Percentiles rank a stretch among this genome's conserved stretches.
phyloP scores from a whole-genome alignment of 2,888 invertebrate genomes.

The Orthosia gothica region DNA sequence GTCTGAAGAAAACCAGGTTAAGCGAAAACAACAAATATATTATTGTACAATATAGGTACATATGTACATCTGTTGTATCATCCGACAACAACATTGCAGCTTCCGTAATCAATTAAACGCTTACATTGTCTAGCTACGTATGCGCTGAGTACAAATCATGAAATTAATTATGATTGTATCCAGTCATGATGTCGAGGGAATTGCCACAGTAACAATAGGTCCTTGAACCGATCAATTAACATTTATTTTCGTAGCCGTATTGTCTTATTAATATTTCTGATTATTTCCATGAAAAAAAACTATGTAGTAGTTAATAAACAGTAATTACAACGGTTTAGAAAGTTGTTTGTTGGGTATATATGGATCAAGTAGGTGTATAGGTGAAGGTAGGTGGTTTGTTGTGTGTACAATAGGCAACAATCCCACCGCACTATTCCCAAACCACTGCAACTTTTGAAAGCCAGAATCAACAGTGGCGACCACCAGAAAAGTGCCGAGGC shows the following conservation, averaged over 20 bases:
- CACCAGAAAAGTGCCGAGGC: too few species aligned
- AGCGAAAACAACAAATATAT: neutral
- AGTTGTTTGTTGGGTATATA: too few species aligned
- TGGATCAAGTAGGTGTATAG: too few species aligned
- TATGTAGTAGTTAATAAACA: neutral
- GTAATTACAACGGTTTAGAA: neutral
- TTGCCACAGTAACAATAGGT: conserved; percentile 22
- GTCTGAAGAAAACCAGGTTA: too few species aligned
- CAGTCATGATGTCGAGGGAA: conserved; percentile 37
- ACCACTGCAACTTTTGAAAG: too few species aligned
- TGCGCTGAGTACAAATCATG: conserved; percentile 49
- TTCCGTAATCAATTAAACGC: conserved; percentile 64
- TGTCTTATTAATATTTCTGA: neutral
- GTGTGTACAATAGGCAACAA: too few species aligned
- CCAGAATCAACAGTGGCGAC: too few species aligned
- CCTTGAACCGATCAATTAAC: conserved; percentile 12
- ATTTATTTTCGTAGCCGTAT: neutral
- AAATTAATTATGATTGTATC: conserved; percentile 62
- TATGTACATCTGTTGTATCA: conserved; percentile 39
- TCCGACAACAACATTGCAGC: conserved; percentile 54
- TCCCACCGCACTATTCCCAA: too few species aligned
- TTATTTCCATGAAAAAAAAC: neutral
- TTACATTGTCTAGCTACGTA: conserved; percentile 57
- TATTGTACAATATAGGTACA: neutral
- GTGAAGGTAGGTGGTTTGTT: too few species aligned